A percentile compares a stretch with the other conserved stretches of the same genome.
Evolutionary conservation across 2,888 invertebrate genomes (phyloP).

Genomic region (Eretmocerus hayati): DNA sequence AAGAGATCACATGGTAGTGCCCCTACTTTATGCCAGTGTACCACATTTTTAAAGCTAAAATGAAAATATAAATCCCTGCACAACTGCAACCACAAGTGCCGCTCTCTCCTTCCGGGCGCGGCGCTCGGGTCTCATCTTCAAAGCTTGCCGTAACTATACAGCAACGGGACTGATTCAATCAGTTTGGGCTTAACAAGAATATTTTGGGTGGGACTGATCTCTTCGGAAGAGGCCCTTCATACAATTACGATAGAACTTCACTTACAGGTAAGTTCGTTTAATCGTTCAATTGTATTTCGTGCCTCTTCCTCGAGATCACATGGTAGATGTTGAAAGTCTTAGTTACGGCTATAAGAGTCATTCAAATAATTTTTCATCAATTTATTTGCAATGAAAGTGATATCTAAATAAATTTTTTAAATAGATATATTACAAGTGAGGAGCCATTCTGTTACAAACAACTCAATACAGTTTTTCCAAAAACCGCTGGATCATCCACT

Average conservation of each 20-base stretch:
- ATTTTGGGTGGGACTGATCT: slow-evolving; percentile 3
- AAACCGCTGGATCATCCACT: not conserved
- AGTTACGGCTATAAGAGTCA: not conserved
- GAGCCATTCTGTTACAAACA: too few relatives aligned
- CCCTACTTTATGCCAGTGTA: not conserved
- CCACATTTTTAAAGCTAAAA: not conserved
- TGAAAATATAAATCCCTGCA: not conserved
- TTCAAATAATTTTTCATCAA: not conserved
- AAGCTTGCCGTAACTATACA: too few relatives aligned
- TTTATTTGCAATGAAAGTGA: not conserved
- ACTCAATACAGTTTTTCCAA: not conserved
- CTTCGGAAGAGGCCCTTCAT: slow-evolving; percentile 3
- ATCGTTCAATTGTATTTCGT: slow-evolving; percentile 9
- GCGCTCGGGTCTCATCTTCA: not conserved
- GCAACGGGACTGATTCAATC: too few relatives aligned
- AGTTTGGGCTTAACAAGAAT: too few relatives aligned
- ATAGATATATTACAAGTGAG: not conserved
- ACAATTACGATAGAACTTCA: slow-evolving; percentile 1
- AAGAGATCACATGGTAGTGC: slow-evolving; percentile 2
- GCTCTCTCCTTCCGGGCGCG: not conserved
- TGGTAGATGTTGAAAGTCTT: slow-evolving; percentile 1
- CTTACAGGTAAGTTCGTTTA: slow-evolving; percentile 13
- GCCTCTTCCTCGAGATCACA: slow-evolving; percentile 5
- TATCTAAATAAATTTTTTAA: not conserved
- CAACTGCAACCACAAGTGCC: not conserved